phyloP scores from a whole-genome alignment of 2,888 invertebrate genomes.

The Hyposoter didymator region DNA sequence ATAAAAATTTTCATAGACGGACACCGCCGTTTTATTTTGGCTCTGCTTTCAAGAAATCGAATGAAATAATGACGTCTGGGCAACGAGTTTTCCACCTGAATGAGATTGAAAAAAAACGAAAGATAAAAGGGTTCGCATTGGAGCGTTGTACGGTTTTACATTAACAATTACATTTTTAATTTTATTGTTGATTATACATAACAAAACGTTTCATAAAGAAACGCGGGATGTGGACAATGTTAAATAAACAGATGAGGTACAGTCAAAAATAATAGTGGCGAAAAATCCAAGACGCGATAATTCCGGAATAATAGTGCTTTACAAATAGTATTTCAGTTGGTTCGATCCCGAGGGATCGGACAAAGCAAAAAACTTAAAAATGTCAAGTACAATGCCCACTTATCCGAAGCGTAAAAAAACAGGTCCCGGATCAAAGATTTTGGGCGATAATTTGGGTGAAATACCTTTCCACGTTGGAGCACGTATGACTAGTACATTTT shows the following conservation, averaged over 20 bases:
- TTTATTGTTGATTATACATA: slow-evolving; percentile 59
- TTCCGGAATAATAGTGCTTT: not conserved
- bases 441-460: slow-evolving; percentile 42
- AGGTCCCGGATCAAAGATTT: not conserved
- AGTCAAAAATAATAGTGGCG: slow-evolving; percentile 19
- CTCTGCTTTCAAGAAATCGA: too few relatives aligned
- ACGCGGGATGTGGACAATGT: slow-evolving; percentile 35
- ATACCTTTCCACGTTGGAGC: slow-evolving; percentile 52
- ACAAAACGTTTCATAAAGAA: slow-evolving; percentile 43
- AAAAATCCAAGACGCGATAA: slow-evolving; percentile 1
- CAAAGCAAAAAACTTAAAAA: slow-evolving; percentile 46
- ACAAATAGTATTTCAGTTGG: slow-evolving; percentile 22
- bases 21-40: too few relatives aligned
- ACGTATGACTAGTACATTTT: slow-evolving; percentile 63
- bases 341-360: not conserved
- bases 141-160: not conserved
- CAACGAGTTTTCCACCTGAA: too few relatives aligned
- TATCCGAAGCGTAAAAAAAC: not conserved
- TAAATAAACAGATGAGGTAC: slow-evolving; percentile 21
- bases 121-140: not conserved
- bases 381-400: slow-evolving; percentile 67
- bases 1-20: too few relatives aligned
- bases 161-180: slow-evolving; percentile 52
- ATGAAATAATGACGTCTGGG: too few relatives aligned
- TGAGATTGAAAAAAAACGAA: not conserved